These are phyloP conservation scores for Drosophila anomalata DNA, from an alignment of 2,888 invertebrate species.

Conservation along the genomic window DNA sequence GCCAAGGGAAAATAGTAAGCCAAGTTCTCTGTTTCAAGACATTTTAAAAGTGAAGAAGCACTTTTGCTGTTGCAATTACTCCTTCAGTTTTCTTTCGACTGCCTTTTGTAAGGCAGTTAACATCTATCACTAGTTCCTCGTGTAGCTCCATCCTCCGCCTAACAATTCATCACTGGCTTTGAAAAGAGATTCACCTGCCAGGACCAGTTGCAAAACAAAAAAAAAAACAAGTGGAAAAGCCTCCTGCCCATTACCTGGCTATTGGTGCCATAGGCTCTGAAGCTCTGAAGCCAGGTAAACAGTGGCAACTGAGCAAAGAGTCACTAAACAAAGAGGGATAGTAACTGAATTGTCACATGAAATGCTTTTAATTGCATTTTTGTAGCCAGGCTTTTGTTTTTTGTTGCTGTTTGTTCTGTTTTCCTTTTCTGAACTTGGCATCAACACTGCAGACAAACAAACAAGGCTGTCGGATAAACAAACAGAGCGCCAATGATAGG, in stretches of 20 bases:
- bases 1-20: too few relatives aligned
- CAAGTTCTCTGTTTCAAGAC: not conserved
- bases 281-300: slow-evolving; percentile 31
- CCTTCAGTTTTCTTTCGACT: slow-evolving; percentile 9
- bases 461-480: slow-evolving; percentile 42
- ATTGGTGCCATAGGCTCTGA: slow-evolving; percentile 26
- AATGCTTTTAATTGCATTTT: slow-evolving; percentile 74
- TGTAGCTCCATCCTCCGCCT: slow-evolving; percentile 20
- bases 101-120: slow-evolving; percentile 35
- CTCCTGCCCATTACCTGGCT: slow-evolving; percentile 28
- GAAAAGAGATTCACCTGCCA: slow-evolving; percentile 34
- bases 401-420: slow-evolving; percentile 3
- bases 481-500: slow-evolving; percentile 47
- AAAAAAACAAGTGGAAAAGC: slow-evolving; percentile 5
- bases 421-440: slow-evolving; percentile 32
- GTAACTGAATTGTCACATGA: slow-evolving; percentile 69
- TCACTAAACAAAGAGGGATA: slow-evolving; percentile 10
- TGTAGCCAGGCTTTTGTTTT: slow-evolving; percentile 40
- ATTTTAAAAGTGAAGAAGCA: too few relatives aligned
- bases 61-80: too few relatives aligned
- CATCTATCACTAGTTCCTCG: slow-evolving; percentile 52
- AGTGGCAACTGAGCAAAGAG: not conserved
- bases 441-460: slow-evolving; percentile 46
- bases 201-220: slow-evolving; percentile 6
- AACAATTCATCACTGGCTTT: slow-evolving; percentile 52